Base-by-base conservation (phyloP, 2,888 invertebrate species). In the Troides helena region DNA sequence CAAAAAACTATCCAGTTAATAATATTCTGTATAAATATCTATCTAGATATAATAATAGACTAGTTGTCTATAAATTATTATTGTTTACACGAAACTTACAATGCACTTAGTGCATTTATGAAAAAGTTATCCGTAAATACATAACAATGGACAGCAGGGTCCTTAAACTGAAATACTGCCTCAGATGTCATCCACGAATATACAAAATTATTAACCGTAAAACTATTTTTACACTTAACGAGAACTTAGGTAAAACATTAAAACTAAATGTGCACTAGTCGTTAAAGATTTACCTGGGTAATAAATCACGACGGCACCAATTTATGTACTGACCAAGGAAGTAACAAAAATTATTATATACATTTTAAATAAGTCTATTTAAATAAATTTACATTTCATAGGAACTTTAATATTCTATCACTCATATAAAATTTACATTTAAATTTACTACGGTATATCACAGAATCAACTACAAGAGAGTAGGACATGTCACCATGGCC, bases 401-500 rank as follows among this genome's bases (percentile, higher is more conserved):
- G 77, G 77, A 79, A 79, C 78, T 76, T 74, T 67, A 63, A 72
- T 68, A 71, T 69, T 70, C 75, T 75, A 76, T 78, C 77, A 77
- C 75, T 74, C 72, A 71, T 69, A 69, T 73, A 76, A 74, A 74
- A 74, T 71, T 75, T 79, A 83, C 82, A 63, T 36, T 18, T 25
- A 56, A 36, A 83, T 82, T 77, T 81, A 84, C 81, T 75, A 73
- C 73, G 78, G 70, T 76, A 76, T 80, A 82, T 81, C 81, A 80
- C 82, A 82, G 80, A 74, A 74, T 72, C 64, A 60, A 70, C 56
- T 50, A 67, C 70, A 39, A 64, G 65, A 66, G 70, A 70, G 73
- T 75, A 81, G 82, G 84, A 81, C 82, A 72, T 73, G 88, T 93
- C 92, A 96, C 97, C 97, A 97, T 3, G 97, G 97, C 80, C 97